These are phyloP conservation scores for Pandemis cinnamomeana DNA, from an alignment of 2,888 invertebrate genomes.

Conservation along the genomic window DNA sequence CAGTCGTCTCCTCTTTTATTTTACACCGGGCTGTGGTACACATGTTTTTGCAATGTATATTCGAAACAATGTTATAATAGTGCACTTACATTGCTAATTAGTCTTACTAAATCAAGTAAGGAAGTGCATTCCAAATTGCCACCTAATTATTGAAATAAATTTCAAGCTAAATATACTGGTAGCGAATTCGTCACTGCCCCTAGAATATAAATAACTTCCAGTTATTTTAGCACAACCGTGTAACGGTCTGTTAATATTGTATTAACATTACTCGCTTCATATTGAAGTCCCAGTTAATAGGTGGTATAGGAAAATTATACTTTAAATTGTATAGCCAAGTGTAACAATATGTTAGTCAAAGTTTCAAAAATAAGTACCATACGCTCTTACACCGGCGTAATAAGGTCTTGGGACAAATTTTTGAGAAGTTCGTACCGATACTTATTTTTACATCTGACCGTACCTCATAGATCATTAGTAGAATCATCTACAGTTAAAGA, in stretches of 20 bases:
- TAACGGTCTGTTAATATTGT: conserved; percentile 17
- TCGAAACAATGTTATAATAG: background rate
- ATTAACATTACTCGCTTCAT: conserved; percentile 1
- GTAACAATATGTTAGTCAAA: no score
- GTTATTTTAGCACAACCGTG: conserved; percentile 50
- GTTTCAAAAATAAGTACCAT: no score
- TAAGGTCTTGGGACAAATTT: no score
- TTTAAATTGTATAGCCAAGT: background rate
- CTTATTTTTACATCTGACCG: no score
- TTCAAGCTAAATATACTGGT: conserved; percentile 54
- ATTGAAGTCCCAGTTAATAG: background rate
- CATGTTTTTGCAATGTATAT: no score
- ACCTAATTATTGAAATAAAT: conserved; percentile 51
- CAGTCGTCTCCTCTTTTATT: no score
- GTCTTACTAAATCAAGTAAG: background rate
- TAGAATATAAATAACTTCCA: conserved; percentile 57
- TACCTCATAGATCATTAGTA: background rate
- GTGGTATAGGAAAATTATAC: background rate
- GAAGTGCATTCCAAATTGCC: conserved; percentile 34
- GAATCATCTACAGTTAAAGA: background rate
- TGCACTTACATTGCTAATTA: background rate
- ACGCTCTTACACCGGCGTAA: no score
- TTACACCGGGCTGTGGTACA: no score
- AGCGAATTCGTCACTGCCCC: conserved; percentile 61
- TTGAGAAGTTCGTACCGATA: no score